phyloP scores from a whole-genome alignment of 2,113 vertebrate species.

The Diadophis punctatus region DNA sequence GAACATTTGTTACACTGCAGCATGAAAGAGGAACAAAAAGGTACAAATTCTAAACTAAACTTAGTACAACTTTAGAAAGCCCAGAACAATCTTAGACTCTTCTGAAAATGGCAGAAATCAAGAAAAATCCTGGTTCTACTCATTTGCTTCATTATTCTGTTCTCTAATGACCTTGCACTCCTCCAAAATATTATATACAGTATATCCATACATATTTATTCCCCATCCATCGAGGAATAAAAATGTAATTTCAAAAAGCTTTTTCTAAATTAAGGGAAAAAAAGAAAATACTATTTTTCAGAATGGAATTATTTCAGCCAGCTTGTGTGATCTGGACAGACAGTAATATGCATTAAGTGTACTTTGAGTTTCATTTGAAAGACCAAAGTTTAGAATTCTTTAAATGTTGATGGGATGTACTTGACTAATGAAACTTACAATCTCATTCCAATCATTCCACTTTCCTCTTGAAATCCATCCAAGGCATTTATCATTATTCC shows the following conservation, averaged over 20 bases:
- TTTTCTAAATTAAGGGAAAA: neutral
- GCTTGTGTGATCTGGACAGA: neutral
- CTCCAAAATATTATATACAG: neutral
- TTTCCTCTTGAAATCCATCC: conserved; percentile 56
- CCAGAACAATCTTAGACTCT: neutral
- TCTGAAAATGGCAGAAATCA: neutral
- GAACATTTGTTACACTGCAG: neutral
- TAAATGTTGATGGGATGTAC: neutral
- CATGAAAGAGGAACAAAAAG: neutral
- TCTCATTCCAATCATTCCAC: conserved; percentile 38
- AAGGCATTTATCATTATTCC: conserved; percentile 67
- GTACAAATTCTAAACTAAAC: neutral
- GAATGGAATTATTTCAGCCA: neutral
- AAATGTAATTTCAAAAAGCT: neutral
- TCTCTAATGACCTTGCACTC: neutral
- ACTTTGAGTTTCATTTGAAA: neutral
- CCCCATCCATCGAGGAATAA: neutral
- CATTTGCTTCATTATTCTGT: neutral
- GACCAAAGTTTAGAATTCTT: conserved; percentile 22
- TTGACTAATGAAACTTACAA: neutral
- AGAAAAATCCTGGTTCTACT: neutral
- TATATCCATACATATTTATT: neutral
- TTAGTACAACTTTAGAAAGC: neutral
- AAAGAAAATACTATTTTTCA: neutral
- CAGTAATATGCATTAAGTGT: neutral